phyloP scores from a whole-genome alignment of 2,797 vertebrate genomes.

The Enteromius fasciolatus region DNA sequence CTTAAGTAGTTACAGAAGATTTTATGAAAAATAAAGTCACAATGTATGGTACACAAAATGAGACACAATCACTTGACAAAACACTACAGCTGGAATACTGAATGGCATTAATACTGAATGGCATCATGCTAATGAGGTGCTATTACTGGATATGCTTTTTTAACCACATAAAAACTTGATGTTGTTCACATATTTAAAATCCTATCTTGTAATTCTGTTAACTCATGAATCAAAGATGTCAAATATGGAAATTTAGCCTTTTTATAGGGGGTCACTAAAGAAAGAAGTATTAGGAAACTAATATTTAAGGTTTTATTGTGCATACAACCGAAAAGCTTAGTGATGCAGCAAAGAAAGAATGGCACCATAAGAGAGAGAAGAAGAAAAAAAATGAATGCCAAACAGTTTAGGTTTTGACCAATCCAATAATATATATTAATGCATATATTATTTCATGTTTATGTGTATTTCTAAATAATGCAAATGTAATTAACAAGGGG shows the following conservation, averaged over 20 bases:
- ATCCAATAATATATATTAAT: conserved; percentile 4
- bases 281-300: neutral
- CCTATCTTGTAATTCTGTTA: neutral
- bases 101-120: conserved; percentile 59
- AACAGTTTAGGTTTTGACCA: conserved; percentile 18
- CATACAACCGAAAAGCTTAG: conserved; percentile 54
- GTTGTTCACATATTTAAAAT: neutral
- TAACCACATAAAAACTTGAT: neutral
- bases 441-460: conserved; percentile 4
- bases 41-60: conserved; percentile 70
- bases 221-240: neutral
- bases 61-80: conserved; percentile 71
- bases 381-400: conserved; percentile 49
- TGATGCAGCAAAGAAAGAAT: conserved; percentile 70
- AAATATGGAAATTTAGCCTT: neutral
- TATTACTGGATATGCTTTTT: conserved; percentile 35
- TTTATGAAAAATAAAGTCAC: conserved; percentile 45
- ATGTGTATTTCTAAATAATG: neutral
- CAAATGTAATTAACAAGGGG: neutral
- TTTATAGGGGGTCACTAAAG: neutral
- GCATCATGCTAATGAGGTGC: conserved; percentile 65
- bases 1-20: conserved; percentile 21
- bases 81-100: conserved; percentile 62
- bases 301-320: conserved; percentile 1
- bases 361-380: neutral